phyloP scores from a whole-genome alignment of 1,140 invertebrate genomes.

The Hyles vespertilio region DNA sequence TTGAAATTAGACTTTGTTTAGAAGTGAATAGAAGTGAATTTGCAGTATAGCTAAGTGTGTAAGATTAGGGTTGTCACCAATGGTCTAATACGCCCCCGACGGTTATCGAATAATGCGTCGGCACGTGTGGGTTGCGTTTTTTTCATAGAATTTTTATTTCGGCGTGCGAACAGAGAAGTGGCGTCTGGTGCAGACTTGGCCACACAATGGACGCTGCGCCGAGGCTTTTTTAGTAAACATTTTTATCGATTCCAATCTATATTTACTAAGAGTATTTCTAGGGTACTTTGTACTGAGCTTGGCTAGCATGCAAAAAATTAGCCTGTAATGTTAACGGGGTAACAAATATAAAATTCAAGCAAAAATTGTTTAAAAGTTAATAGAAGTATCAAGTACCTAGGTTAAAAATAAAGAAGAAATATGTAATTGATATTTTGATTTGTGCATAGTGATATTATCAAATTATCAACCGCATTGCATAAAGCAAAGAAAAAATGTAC shows the following conservation, averaged over 20 bases:
- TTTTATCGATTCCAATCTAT: slow-evolving; percentile 3
- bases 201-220: slow-evolving; percentile 31
- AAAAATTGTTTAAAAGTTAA: no score
- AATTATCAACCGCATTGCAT: no score
- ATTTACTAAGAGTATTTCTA: no score
- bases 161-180: slow-evolving; percentile 64
- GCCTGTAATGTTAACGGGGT: no score
- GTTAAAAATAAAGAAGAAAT: no score
- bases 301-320: no score
- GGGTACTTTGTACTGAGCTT: no score
- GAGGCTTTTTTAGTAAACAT: slow-evolving; percentile 2
- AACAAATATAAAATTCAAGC: no score
- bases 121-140: slow-evolving; percentile 61
- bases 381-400: no score
- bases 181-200: slow-evolving; percentile 55
- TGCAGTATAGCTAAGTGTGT: slow-evolving; percentile 7
- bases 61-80: slow-evolving; percentile 62
- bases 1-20: slow-evolving; percentile 17
- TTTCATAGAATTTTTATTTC: slow-evolving; percentile 69
- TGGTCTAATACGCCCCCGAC: slow-evolving; percentile 66
- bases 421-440: no score
- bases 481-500: no score
- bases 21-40: slow-evolving; percentile 20
- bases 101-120: slow-evolving; percentile 69
- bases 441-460: no score